phyloP scores from a whole-genome alignment of 2,888 invertebrate species.

The Clitarchus hookeri region DNA sequence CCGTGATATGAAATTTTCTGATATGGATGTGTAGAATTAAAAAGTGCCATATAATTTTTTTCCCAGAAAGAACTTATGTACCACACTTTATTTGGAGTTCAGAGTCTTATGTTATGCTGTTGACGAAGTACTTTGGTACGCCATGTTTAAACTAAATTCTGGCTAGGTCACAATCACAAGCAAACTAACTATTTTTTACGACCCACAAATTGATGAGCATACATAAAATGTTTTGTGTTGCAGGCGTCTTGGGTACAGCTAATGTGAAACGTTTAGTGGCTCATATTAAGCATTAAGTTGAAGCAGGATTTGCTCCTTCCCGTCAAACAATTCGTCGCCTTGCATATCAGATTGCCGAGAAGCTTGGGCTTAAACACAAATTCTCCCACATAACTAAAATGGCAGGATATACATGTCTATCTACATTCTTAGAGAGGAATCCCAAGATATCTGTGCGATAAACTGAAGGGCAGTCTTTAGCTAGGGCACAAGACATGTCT shows the following conservation, averaged over 20 bases:
- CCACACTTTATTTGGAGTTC: too few relatives aligned
- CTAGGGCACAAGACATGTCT: not conserved
- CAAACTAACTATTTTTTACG: not conserved
- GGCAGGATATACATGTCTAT: constrained; percentile 20
- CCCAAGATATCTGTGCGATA: constrained; percentile 10
- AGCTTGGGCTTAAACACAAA: not conserved
- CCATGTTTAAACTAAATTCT: not conserved
- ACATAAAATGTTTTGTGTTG: not conserved
- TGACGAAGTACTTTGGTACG: too few relatives aligned
- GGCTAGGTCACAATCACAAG: not conserved
- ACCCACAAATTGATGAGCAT: not conserved
- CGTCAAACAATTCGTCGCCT: constrained; percentile 16
- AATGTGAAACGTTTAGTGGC: constrained; percentile 27
- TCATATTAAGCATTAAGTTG: constrained; percentile 3
- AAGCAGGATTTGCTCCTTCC: constrained; percentile 25
- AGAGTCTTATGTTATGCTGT: too few relatives aligned
- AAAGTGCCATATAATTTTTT: too few relatives aligned
- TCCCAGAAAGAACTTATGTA: too few relatives aligned
- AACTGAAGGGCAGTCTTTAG: constrained; percentile 10
- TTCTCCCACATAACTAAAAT: constrained; percentile 20
- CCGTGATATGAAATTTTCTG: too few relatives aligned
- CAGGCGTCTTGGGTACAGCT: constrained; percentile 22
- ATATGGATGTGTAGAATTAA: too few relatives aligned
- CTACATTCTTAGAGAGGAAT: constrained; percentile 20
- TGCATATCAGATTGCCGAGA: constrained; percentile 9